A percentile compares a stretch with the other conserved stretches of the same genome.
phyloP scores from a whole-genome alignment of 2,113 vertebrate species.

The Xerus inauris region DNA sequence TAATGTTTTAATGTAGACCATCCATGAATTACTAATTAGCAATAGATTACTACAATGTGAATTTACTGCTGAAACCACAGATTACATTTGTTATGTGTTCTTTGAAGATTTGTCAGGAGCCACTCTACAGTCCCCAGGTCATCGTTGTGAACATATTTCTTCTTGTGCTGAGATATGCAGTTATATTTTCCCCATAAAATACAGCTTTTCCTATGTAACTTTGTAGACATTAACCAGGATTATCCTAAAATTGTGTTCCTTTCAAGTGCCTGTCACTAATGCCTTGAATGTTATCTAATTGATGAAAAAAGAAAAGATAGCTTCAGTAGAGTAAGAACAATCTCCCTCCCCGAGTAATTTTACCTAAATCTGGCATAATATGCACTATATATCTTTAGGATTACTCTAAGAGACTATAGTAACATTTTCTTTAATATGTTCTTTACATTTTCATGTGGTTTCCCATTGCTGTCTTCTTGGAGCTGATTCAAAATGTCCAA shows the following conservation, averaged over 20 bases:
- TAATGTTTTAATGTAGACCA: not conserved
- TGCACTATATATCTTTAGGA: slow-evolving; percentile 56
- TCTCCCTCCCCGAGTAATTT: slow-evolving; percentile 8
- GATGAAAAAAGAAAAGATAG: slow-evolving; percentile 41
- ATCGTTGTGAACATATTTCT: not conserved
- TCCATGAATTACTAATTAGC: not conserved
- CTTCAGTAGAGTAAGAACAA: slow-evolving; percentile 3
- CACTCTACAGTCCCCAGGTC: not conserved
- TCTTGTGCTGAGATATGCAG: not conserved
- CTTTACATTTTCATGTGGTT: slow-evolving; percentile 54
- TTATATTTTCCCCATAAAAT: not conserved
- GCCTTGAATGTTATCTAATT: slow-evolving; percentile 38
- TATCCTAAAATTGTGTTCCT: slow-evolving; percentile 12
- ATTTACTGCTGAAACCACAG: not conserved
- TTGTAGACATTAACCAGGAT: slow-evolving; percentile 34
- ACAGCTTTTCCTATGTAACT: not conserved
- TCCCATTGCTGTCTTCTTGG: slow-evolving; percentile 21
- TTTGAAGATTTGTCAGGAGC: not conserved
- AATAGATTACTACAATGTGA: not conserved
- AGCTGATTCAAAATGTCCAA: slow-evolving; percentile 58
- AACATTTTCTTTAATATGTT: slow-evolving; percentile 66
- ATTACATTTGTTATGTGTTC: not conserved
- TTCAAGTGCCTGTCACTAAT: slow-evolving; percentile 38
- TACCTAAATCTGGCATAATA: slow-evolving; percentile 51
- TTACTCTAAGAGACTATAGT: slow-evolving; percentile 50